phyloP scores from a whole-genome alignment of 2,888 invertebrate species.

The Gari tellinella region DNA sequence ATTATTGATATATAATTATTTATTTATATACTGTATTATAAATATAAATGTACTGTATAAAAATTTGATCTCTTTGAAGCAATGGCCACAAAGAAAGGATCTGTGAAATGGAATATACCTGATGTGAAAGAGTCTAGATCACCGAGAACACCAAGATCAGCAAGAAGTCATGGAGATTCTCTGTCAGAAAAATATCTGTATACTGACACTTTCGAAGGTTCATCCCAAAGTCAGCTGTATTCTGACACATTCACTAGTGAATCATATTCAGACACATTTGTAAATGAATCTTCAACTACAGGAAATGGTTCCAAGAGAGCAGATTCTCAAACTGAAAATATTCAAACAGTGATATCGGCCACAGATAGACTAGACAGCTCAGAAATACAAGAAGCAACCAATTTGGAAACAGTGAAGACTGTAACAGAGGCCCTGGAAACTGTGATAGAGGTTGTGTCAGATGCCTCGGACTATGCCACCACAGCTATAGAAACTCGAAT shows the following conservation, averaged over 20 bases:
- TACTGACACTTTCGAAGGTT: slow-evolving; percentile 45
- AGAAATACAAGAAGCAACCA: slow-evolving; percentile 10
- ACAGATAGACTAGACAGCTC: slow-evolving; percentile 21
- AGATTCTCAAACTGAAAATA: slow-evolving; percentile 16
- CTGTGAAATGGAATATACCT: slow-evolving; percentile 40
- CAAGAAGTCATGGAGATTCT: slow-evolving; percentile 22
- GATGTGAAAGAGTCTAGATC: slow-evolving; percentile 10
- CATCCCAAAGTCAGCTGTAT: slow-evolving; percentile 31
- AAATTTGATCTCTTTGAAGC: not conserved
- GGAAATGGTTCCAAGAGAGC: slow-evolving; percentile 3
- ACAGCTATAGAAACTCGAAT: slow-evolving; percentile 6
- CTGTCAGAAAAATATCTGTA: slow-evolving; percentile 39
- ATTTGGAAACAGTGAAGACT: slow-evolving; percentile 30
- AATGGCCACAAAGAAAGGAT: slow-evolving; percentile 18
- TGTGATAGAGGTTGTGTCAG: slow-evolving; percentile 40
- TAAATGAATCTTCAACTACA: slow-evolving; percentile 24
- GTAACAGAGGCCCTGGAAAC: slow-evolving; percentile 42
- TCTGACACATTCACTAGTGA: slow-evolving; percentile 50
- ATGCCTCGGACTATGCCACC: slow-evolving; percentile 10
- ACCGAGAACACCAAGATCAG: slow-evolving; percentile 6
- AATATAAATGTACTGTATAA: not conserved
- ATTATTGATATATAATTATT: not conserved
- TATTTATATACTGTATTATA: not conserved
- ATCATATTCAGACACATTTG: slow-evolving; percentile 50
- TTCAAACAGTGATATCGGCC: slow-evolving; percentile 31